phyloP scores from a whole-genome alignment of 2,888 invertebrate genomes.

The Philaethria dido region DNA sequence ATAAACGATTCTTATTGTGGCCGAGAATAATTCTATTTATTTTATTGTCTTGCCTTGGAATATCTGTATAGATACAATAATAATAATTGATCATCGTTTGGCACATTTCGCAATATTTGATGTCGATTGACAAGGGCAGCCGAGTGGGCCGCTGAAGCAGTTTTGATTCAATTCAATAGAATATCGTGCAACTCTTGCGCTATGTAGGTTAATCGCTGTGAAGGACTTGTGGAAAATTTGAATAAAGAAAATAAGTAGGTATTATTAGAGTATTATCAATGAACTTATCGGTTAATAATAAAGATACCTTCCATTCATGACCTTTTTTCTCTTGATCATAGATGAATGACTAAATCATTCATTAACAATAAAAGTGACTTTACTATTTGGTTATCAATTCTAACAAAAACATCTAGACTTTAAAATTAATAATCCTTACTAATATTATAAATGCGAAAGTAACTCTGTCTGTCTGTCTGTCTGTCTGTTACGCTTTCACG shows the following conservation, averaged over 20 bases:
- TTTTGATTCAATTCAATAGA: slow-evolving; percentile 67
- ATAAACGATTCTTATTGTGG: slow-evolving; percentile 34
- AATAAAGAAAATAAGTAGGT: slow-evolving; percentile 31
- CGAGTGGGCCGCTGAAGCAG: slow-evolving; percentile 63
- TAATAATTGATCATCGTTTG: slow-evolving; percentile 63
- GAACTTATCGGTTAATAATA: neutral
- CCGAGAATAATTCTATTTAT: slow-evolving; percentile 42
- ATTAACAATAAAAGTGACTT: too few relatives aligned
- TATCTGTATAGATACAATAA: slow-evolving; percentile 60
- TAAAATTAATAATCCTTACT: neutral
- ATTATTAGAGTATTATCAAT: slow-evolving; percentile 12
- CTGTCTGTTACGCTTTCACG: too few relatives aligned
- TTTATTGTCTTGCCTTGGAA: slow-evolving; percentile 55
- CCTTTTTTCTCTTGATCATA: slow-evolving; percentile 1
- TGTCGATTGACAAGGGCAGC: slow-evolving; percentile 60
- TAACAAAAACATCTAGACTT: neutral
- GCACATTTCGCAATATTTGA: slow-evolving; percentile 60
- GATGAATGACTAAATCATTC: too few relatives aligned
- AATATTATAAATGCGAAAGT: too few relatives aligned
- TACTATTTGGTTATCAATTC: too few relatives aligned
- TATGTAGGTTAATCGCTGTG: slow-evolving; percentile 71
- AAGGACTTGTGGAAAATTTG: slow-evolving; percentile 61
- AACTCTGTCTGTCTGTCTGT: too few relatives aligned
- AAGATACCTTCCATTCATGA: neutral
- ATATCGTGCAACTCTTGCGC: slow-evolving; percentile 63